Percentiles rank a stretch among this genome's conserved stretches.
Evolutionary conservation across 2,888 invertebrate genomes (phyloP).

Genomic region (Euspilapteryx auroguttella): DNA sequence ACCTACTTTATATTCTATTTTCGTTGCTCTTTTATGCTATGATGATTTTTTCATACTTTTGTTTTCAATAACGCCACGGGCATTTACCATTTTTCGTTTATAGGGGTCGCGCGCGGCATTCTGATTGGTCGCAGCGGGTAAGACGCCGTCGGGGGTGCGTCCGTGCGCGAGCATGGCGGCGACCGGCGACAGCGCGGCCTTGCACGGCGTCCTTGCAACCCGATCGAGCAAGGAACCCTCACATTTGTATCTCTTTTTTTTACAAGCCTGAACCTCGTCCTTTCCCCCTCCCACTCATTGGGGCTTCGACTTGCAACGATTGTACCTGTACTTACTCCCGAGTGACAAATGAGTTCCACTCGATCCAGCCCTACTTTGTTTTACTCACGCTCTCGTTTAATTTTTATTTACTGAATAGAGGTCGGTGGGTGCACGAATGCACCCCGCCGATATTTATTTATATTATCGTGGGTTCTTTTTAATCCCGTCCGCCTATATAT

Average conservation of each 20-base stretch:
- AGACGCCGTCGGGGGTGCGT: slow-evolving; percentile 13
- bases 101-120: too few relatives aligned
- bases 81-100: neutral
- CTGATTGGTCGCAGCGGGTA: slow-evolving; percentile 5
- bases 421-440: slow-evolving; percentile 16
- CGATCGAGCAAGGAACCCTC: slow-evolving; percentile 25
- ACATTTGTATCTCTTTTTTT: slow-evolving; percentile 19
- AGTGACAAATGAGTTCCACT: slow-evolving; percentile 41
- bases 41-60: too few relatives aligned
- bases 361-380: slow-evolving; percentile 24
- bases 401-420: slow-evolving; percentile 42
- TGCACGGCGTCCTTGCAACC: slow-evolving; percentile 44
- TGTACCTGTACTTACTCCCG: too few relatives aligned
- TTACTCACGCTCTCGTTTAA: slow-evolving; percentile 23
- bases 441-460: slow-evolving; percentile 3
- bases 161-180: slow-evolving; percentile 14
- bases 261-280: slow-evolving; percentile 14
- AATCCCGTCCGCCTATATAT: too few relatives aligned
- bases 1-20: slow-evolving; percentile 1
- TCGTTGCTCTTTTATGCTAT: too few relatives aligned
- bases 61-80: too few relatives aligned
- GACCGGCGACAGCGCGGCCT: slow-evolving; percentile 37
- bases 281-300: too few relatives aligned
- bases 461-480: too few relatives aligned
- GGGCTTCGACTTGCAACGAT: too few relatives aligned